phyloP scores from a whole-genome alignment of 2,797 vertebrate genomes.

The Emydoidea blandingii region DNA sequence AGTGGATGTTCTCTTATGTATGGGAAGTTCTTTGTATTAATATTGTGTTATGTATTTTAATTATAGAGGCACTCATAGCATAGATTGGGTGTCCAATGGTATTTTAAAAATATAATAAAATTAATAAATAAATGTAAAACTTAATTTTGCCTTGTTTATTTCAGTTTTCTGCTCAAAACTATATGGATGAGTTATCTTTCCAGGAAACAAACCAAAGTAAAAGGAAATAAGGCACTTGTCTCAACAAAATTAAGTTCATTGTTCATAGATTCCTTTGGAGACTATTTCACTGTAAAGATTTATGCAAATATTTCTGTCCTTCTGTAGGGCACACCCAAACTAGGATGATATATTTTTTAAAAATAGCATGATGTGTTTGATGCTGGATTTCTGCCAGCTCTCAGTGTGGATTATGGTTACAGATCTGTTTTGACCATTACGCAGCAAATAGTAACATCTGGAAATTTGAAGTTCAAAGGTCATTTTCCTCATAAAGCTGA shows the following conservation, averaged over 20 bases:
- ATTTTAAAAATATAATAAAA: not conserved
- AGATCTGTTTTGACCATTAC: slow-evolving; percentile 79
- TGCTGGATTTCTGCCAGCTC: slow-evolving; percentile 29
- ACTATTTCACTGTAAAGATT: slow-evolving; percentile 28
- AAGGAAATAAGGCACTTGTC: not conserved
- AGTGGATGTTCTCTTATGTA: not conserved
- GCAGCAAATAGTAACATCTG: slow-evolving; percentile 77
- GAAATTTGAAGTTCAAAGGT: slow-evolving; percentile 78
- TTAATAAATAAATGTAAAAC: not conserved
- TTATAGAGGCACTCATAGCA: not conserved
- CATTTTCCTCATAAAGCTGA: slow-evolving; percentile 75
- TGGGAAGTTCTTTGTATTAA: accelerated
- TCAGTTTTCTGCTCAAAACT: not conserved
- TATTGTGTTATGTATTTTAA: not conserved
- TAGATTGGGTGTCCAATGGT: not conserved
- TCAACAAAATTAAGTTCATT: slow-evolving; percentile 22
- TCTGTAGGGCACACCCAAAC: slow-evolving; percentile 24
- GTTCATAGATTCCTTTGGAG: slow-evolving; percentile 32
- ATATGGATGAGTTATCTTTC: not conserved
- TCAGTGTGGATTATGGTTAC: slow-evolving; percentile 47
- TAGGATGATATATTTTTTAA: slow-evolving; percentile 54
- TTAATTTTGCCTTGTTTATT: slow-evolving; percentile 10
- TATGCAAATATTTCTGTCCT: slow-evolving; percentile 23
- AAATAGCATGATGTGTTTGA: slow-evolving; percentile 48
- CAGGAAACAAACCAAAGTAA: not conserved